Evolutionary conservation across 2,888 invertebrate genomes (phyloP).

Genomic region (Heliconius aoede): DNA sequence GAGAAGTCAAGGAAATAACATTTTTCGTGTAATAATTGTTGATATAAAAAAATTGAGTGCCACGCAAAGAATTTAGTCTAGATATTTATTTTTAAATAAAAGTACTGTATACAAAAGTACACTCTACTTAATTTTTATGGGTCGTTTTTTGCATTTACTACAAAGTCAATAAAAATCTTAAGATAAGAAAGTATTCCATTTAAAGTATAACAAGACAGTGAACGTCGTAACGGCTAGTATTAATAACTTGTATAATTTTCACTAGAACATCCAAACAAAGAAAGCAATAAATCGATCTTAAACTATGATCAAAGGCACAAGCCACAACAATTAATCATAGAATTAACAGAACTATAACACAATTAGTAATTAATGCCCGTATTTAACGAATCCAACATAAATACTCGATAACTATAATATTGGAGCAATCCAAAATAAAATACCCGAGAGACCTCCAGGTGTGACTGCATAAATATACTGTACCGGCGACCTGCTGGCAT

Average conservation of each 20-base stretch:
- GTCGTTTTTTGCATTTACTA: background rate
- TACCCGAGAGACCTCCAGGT: slow-evolving; percentile 79
- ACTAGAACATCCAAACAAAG: slow-evolving; percentile 13
- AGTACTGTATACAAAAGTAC: background rate
- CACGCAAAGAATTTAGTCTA: background rate
- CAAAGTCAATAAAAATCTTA: slow-evolving; percentile 1
- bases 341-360: slow-evolving; percentile 79
- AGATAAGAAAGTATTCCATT: background rate
- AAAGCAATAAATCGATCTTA: slow-evolving; percentile 10
- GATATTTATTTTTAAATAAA: slow-evolving; percentile 3
- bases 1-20: background rate
- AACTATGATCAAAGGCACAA: slow-evolving; percentile 25
- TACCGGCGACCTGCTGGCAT: slow-evolving; percentile 80
- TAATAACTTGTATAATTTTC: background rate
- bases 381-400: slow-evolving; percentile 77
- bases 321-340: slow-evolving; percentile 68
- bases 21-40: background rate
- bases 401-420: slow-evolving; percentile 72
- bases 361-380: slow-evolving; percentile 80
- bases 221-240: background rate
- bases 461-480: slow-evolving; percentile 82
- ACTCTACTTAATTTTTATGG: background rate
- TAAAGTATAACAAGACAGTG: background rate
- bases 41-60: background rate
- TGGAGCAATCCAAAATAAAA: slow-evolving; percentile 77